These are phyloP conservation scores for Neoniphon sammara DNA, from an alignment of 2,797 vertebrate species.

Conservation along the genomic window DNA sequence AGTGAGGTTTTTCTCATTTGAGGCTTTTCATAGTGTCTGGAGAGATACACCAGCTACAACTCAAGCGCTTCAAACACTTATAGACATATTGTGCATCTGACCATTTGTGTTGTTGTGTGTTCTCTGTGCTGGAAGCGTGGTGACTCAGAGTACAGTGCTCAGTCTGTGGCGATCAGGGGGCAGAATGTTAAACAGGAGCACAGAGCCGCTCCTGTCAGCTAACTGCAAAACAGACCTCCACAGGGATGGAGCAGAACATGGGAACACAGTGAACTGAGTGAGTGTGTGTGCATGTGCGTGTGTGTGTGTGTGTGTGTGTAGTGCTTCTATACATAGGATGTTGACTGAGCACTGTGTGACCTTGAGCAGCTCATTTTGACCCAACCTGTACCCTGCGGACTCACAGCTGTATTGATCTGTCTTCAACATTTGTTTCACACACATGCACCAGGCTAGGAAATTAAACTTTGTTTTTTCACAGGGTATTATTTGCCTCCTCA, in stretches of 20 bases:
- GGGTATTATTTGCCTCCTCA: too few relatives aligned
- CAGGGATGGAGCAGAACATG: conserved; percentile 11
- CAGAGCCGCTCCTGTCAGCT: conserved; percentile 27
- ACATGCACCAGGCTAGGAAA: too few relatives aligned
- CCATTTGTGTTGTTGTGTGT: conserved; percentile 23
- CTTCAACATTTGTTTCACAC: too few relatives aligned
- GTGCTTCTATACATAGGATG: background rate
- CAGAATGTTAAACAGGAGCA: conserved; percentile 64
- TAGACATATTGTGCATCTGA: conserved; percentile 2
- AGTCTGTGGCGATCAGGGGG: conserved; percentile 46
- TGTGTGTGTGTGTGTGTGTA: background rate
- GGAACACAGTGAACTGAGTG: background rate
- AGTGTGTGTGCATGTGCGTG: too few relatives aligned
- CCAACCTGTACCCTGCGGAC: background rate
- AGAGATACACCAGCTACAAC: conserved; percentile 18
- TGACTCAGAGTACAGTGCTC: conserved; percentile 32
- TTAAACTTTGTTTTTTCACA: too few relatives aligned
- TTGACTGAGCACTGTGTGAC: background rate
- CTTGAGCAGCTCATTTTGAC: background rate
- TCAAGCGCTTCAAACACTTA: conserved; percentile 9
- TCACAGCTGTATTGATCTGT: too few relatives aligned
- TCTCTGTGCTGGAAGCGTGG: conserved; percentile 21
- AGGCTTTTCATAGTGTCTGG: background rate
- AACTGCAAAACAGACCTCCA: conserved; percentile 34
- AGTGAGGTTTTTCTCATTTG: conserved; percentile 19